Evolutionary conservation across 2,797 vertebrate species (phyloP), one percentile per base, ranked within the genome.

Genomic region (Cynodonichthys magdalenae): DNA sequence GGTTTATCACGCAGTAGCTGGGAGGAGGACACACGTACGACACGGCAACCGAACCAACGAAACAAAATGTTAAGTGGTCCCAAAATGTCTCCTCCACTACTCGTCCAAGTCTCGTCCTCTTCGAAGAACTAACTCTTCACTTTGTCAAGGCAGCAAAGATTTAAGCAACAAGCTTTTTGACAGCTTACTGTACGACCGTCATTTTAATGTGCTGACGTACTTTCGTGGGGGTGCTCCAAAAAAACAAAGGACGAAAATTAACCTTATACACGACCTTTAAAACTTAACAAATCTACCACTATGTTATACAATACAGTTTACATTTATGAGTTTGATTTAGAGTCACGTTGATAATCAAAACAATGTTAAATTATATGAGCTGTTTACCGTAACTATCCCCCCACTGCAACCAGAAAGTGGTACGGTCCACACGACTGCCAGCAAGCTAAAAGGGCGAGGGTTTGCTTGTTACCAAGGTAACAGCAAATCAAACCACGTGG

Each of bases 111-210:
- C 15, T 20, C 15, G 19, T 29, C 48, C 41, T 52, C n/a, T 52
- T 68, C 7, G 1, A 3, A 31, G 15, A 74, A 56, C 51, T 48
- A n/a, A 24, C 29, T 77, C 79, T 18, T 80, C 76, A 92, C 87
- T 93, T 93, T 85, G 44, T 69, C 36, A 53, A 70, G 80, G 60
- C 45, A 42, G 87, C 89, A 87, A 83, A 89, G 90, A 90, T 92
- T 92, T 89, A 84, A 89, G 92, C 92, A 93, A 94, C 92, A 93
- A 93, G 92, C 92, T 89, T 92, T 93, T 86, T 93, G 92, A 93
- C 92, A 93, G 92, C 92, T 93, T 89, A 90, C 87, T 83, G 89
- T 90, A 84, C 80, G 61, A 51, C 45, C 70, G 84, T 79, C 84
- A 44, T 59, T 64, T 57, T 59, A 52, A 72, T 69, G 70, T 66